Evolutionary conservation across 1,140 invertebrate genomes (phyloP).

Genomic region (Episyrphus balteatus): DNA sequence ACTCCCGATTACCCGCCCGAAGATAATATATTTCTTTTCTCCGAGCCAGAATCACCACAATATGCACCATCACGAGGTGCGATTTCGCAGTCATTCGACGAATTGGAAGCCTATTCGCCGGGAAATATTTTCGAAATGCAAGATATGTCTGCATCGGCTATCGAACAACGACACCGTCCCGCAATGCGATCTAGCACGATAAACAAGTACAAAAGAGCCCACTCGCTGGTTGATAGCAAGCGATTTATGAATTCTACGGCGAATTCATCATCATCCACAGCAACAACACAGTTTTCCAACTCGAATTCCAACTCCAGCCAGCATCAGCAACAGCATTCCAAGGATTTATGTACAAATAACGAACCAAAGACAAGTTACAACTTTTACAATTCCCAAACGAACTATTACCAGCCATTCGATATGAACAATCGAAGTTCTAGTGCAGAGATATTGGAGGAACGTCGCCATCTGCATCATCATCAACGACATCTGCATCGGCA

Average conservation of each 20-base stretch:
- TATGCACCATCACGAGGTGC: conserved; percentile 23
- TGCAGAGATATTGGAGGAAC: conserved; percentile 26
- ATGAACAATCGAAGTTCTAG: conserved; percentile 22
- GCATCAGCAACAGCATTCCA: too few species aligned
- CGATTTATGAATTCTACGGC: conserved; percentile 4
- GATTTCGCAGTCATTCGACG: conserved; percentile 26
- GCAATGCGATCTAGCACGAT: conserved; percentile 22
- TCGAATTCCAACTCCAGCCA: too few species aligned
- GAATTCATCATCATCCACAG: conserved; percentile 17
- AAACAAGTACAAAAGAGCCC: conserved; percentile 16
- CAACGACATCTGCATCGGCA: not conserved
- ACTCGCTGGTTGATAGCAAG: conserved; percentile 20
- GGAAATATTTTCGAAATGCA: conserved; percentile 23
- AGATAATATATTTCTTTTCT: conserved; percentile 33
- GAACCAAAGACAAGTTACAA: not conserved
- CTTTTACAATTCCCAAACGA: conserved; percentile 2
- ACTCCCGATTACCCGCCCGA: conserved; percentile 33
- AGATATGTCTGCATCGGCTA: conserved; percentile 11
- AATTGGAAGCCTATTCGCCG: conserved; percentile 26
- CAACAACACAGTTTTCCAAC: conserved; percentile 5
- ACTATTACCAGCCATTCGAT: conserved; percentile 5
- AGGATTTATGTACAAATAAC: not conserved
- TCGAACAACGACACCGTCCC: conserved; percentile 7
- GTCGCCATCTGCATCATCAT: conserved; percentile 26
- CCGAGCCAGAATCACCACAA: conserved; percentile 25